These are phyloP conservation scores for Psilopsiagon aymara DNA, from an alignment of 2,113 vertebrate species.

Conservation along the genomic window DNA sequence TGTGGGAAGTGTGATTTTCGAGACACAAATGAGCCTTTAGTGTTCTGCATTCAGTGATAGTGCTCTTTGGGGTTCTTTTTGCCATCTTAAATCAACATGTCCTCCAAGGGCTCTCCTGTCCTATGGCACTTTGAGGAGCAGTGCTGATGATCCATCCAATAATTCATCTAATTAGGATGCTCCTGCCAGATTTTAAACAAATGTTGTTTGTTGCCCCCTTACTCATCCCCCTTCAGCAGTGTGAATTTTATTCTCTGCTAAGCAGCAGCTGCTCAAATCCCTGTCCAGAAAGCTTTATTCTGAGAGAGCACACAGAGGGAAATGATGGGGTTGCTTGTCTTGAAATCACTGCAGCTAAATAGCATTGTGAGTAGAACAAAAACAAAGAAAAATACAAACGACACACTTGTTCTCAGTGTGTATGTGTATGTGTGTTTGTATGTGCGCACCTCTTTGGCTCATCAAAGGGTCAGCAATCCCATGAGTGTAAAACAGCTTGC, in stretches of 20 bases:
- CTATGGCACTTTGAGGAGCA: conserved; percentile 3
- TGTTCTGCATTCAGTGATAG: not conserved
- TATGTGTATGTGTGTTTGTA: not conserved
- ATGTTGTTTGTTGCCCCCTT: conserved; percentile 52
- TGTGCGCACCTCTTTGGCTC: not conserved
- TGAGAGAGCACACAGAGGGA: not conserved
- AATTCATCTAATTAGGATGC: conserved; percentile 49
- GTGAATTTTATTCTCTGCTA: conserved; percentile 52
- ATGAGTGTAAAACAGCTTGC: not conserved
- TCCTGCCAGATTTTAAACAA: conserved; percentile 65
- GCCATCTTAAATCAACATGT: not conserved
- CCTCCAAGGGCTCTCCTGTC: conserved; percentile 16
- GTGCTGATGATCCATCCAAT: conserved; percentile 32
- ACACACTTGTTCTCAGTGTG: not conserved
- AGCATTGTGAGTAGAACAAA: not conserved
- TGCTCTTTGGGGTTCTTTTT: not conserved
- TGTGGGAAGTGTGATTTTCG: conserved; percentile 55
- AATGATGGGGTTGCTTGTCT: conserved; percentile 24
- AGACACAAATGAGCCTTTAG: not conserved
- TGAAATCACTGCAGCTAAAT: not conserved
- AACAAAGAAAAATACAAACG: not conserved
- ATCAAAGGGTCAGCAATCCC: not conserved
- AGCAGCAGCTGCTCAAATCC: conserved; percentile 65
- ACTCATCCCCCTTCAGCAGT: not conserved
- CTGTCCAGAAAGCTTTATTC: conserved; percentile 48